These are phyloP conservation scores for Synchiropus splendidus DNA, from an alignment of 2,113 vertebrate genomes.

Conservation along the genomic window DNA sequence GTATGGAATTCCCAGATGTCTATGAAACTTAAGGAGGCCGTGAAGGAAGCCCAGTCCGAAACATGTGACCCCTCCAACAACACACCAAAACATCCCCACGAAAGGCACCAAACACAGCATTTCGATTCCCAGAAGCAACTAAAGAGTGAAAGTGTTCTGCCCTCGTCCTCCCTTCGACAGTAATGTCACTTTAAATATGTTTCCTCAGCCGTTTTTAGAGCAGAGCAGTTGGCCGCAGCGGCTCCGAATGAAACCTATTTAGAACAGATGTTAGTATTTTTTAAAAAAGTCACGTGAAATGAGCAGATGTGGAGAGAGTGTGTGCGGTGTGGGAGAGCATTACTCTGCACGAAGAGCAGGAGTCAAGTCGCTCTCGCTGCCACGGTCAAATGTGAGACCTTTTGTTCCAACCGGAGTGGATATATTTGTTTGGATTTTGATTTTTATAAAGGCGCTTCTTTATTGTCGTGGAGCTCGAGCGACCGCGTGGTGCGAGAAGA, in stretches of 20 bases:
- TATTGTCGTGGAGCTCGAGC: neutral
- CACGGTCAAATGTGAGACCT: neutral
- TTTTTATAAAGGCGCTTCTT: conserved; percentile 2
- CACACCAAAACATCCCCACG: conserved; percentile 1
- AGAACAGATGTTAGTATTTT: conserved; percentile 86
- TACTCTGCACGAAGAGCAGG: conserved; percentile 43
- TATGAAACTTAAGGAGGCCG: conserved; percentile 85
- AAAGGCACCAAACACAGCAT: neutral
- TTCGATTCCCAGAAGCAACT: neutral
- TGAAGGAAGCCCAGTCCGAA: conserved; percentile 55
- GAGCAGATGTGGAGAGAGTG: conserved; percentile 76
- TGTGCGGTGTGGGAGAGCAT: conserved; percentile 6
- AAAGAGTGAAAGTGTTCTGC: neutral
- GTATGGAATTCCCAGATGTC: conserved; percentile 96
- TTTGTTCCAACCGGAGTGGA: conserved; percentile 10
- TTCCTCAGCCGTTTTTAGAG: conserved; percentile 26
- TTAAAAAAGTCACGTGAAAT: conserved; percentile 78
- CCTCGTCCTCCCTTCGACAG: neutral
- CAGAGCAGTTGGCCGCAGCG: conserved; percentile 71
- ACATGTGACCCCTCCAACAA: conserved; percentile 4
- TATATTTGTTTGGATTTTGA: conserved; percentile 12
- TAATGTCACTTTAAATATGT: conserved; percentile 16
- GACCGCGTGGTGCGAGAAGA: neutral
- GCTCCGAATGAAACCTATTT: conserved; percentile 83
- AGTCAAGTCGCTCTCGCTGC: conserved; percentile 16